These are phyloP conservation scores for Drosophila takahashii DNA, from an alignment of 1,140 invertebrate genomes.

Conservation along the genomic window DNA sequence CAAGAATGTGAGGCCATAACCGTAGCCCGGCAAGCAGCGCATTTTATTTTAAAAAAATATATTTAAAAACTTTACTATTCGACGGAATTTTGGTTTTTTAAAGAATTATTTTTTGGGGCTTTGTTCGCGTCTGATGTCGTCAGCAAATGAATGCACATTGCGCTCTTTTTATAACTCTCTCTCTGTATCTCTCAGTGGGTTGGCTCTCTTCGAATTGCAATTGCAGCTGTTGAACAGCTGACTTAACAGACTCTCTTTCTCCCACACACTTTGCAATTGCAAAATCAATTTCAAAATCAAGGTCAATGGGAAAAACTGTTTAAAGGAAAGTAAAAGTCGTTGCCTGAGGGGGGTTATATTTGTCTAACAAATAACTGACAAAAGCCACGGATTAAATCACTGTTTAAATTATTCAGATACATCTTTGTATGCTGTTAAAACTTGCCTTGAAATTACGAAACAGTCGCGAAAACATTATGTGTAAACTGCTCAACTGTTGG, in stretches of 20 bases:
- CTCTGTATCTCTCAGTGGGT: neutral
- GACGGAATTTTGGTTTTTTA: neutral
- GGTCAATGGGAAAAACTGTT: constrained; percentile 29
- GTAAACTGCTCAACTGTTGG: constrained; percentile 50
- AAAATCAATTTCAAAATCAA: constrained; percentile 46
- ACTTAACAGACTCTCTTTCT: constrained; percentile 11
- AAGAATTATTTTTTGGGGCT: neutral
- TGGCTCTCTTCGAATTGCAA: constrained; percentile 17
- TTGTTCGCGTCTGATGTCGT: constrained; percentile 12
- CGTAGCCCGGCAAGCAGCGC: constrained; percentile 65
- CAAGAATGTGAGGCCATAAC: constrained; percentile 67
- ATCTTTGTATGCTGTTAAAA: constrained; percentile 6
- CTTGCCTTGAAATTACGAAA: constrained; percentile 79
- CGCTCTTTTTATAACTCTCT: neutral
- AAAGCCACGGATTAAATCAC: neutral
- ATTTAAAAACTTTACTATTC: neutral
- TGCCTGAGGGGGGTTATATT: neutral
- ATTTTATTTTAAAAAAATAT: constrained; percentile 29
- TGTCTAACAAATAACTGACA: neutral
- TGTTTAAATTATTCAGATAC: neutral
- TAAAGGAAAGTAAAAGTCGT: constrained; percentile 23
- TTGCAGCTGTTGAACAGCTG: constrained; percentile 34
- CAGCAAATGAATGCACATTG: constrained; percentile 15
- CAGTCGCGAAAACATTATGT: constrained; percentile 68
- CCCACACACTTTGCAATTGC: constrained; percentile 11